Percentiles rank a stretch among this genome's conserved stretches.
Conservation (phyloP, 37 sponge, comb jelly and placozoan genomes). For the Halichondria panicea region DNA sequence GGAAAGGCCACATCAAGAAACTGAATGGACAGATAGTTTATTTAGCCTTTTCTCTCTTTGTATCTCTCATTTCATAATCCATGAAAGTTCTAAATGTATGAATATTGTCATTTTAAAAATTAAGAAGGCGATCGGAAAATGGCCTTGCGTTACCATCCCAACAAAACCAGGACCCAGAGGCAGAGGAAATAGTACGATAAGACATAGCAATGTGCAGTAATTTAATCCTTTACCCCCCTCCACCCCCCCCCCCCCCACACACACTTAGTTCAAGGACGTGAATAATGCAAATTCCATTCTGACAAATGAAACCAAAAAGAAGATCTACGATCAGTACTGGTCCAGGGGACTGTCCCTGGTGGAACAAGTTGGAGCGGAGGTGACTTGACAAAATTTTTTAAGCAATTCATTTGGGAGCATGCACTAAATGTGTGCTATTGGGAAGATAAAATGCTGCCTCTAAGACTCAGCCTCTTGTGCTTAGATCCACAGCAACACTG, state of each 20-base stretch:
- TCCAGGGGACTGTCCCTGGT: slow-evolving; percentile 74
- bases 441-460: too few species aligned
- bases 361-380: slow-evolving; percentile 90
- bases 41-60: too few species aligned
- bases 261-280: slow-evolving; percentile 86
- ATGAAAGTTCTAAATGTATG: too few species aligned
- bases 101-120: too few species aligned
- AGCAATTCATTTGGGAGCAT: too few species aligned
- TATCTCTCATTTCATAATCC: too few species aligned
- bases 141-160: slow-evolving; percentile 72
- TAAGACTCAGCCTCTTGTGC: too few species aligned
- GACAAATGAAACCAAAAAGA: slow-evolving; percentile 62
- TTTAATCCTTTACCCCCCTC: neutral
- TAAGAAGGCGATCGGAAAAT: slow-evolving; percentile 87
- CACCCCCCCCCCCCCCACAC: neutral
- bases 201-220: slow-evolving; percentile 21
- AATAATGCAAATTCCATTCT: slow-evolving; percentile 81
- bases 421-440: too few species aligned
- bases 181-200: slow-evolving; percentile 53
- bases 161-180: slow-evolving; percentile 62
- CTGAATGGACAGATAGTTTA: too few species aligned
- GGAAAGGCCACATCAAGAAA: too few species aligned
- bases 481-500: too few species aligned
- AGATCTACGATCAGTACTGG: slow-evolving; percentile 82
- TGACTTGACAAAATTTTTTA: too few species aligned